These are phyloP conservation scores for Amphibalanus amphitrite DNA, from an alignment of 1,140 invertebrate genomes.

Conservation along the genomic window DNA sequence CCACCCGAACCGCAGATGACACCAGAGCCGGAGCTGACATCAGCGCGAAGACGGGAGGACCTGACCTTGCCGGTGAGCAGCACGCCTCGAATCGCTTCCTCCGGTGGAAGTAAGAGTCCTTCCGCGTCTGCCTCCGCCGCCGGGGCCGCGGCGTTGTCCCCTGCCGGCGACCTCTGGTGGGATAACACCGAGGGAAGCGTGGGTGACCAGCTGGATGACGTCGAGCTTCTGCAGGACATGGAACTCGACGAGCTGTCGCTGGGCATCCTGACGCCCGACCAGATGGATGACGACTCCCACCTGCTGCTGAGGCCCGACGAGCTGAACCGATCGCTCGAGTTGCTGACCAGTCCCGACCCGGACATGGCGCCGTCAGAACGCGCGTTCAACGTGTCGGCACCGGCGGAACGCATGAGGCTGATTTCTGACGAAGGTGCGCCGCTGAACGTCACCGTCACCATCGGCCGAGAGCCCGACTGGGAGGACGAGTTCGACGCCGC, in stretches of 20 bases:
- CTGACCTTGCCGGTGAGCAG: neutral
- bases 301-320: conserved; percentile 12
- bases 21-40: neutral
- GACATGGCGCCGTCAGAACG: neutral
- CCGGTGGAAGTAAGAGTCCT: conserved; percentile 42
- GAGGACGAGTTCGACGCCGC: conserved; percentile 6
- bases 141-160: conserved; percentile 41
- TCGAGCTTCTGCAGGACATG: conserved; percentile 44
- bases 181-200: conserved; percentile 30
- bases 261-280: conserved; percentile 65
- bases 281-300: conserved; percentile 45
- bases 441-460: neutral
- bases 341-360: neutral
- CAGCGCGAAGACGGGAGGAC: neutral
- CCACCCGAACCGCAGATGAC: neutral
- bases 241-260: conserved; percentile 52
- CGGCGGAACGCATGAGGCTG: neutral
- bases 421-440: neutral
- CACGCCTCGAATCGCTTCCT: no score
- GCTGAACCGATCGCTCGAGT: neutral
- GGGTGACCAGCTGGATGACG: conserved; percentile 21
- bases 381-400: neutral
- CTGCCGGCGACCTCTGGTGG: conserved; percentile 36
- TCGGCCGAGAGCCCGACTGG: conserved; percentile 25
- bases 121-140: conserved; percentile 38